Percentiles rank a stretch among this genome's conserved stretches.
Conservation (phyloP, 2,797 vertebrate genomes). For the Carcharodon carcharias region DNA sequence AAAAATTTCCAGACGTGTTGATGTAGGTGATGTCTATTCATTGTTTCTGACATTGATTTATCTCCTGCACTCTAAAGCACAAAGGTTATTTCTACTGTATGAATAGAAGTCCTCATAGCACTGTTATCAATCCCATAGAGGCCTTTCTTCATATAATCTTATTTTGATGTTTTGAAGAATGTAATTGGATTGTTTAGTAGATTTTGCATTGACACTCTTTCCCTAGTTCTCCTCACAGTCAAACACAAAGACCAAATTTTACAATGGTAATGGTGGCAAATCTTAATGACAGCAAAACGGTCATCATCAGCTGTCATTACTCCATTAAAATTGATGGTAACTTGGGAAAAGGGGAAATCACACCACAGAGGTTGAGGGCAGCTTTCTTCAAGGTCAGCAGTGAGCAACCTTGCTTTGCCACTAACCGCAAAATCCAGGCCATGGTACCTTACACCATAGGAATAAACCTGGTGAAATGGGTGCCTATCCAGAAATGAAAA, state of each 20-base stretch:
- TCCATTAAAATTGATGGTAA: too few species aligned
- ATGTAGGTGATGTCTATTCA: neutral
- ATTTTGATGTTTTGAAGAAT: neutral
- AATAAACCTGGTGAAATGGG: neutral
- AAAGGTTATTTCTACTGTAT: neutral
- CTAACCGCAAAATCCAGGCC: too few species aligned
- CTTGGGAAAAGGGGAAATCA: too few species aligned
- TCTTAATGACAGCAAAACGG: too few species aligned
- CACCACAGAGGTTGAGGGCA: too few species aligned
- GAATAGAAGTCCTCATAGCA: neutral
- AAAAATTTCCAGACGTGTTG: neutral
- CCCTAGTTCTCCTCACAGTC: neutral
- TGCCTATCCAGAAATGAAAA: neutral
- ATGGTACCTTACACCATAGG: neutral
- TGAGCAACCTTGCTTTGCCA: too few species aligned
- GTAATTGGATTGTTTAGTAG: neutral
- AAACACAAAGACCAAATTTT: neutral
- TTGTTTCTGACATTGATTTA: neutral
- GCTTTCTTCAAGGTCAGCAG: too few species aligned
- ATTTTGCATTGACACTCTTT: neutral
- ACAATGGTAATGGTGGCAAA: too few species aligned
- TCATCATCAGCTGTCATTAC: too few species aligned
- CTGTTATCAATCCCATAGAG: too few species aligned
- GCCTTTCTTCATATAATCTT: neutral
- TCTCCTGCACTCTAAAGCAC: neutral